These are phyloP conservation scores for Atta colombica DNA, from an alignment of 1,140 invertebrate species.

Conservation along the genomic window DNA sequence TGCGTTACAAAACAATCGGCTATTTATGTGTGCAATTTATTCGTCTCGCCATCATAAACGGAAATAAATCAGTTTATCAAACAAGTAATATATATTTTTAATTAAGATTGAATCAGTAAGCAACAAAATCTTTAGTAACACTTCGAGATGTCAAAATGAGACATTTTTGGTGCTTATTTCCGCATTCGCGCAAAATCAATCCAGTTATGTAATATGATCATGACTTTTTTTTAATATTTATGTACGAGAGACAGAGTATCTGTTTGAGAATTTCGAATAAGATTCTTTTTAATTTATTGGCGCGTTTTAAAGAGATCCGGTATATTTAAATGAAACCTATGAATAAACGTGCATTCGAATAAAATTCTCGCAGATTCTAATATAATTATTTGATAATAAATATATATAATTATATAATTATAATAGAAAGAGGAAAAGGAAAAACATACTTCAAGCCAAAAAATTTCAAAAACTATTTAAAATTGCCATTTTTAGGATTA, in stretches of 20 bases:
- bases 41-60: neutral
- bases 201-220: neutral
- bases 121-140: neutral
- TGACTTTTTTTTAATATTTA: neutral
- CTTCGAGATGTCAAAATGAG: neutral
- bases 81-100: neutral
- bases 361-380: neutral
- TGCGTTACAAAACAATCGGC: neutral
- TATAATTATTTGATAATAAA: neutral
- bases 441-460: neutral
- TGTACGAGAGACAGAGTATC: neutral
- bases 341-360: neutral
- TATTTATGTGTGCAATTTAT: constrained; percentile 16
- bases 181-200: neutral
- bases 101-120: neutral
- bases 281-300: neutral
- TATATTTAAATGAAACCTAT: neutral
- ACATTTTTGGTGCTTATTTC: neutral
- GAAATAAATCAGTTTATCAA: neutral
- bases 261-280: neutral
- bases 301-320: neutral
- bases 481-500: too few relatives aligned
- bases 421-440: neutral
- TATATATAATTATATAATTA: neutral
- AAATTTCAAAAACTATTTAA: too few relatives aligned